Evolutionary conservation across 2,113 vertebrate genomes (phyloP).

Genomic region (Cranoglanis bouderius): DNA sequence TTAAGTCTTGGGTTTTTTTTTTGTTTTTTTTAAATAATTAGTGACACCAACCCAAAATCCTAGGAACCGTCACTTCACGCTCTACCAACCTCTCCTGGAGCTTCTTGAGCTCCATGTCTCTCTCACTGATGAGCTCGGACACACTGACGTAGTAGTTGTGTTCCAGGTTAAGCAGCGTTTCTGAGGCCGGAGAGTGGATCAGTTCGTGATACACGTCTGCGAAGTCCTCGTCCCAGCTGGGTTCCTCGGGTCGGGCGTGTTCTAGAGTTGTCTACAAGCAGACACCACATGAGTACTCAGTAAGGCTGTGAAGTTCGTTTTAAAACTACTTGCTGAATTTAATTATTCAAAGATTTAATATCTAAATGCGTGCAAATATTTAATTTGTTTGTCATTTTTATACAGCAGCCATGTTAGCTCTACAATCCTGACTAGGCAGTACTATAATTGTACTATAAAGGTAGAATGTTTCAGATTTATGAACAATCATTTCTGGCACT

Average conservation of each 20-base stretch:
- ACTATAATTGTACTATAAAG: too few species aligned
- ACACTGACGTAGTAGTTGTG: conserved; percentile 98
- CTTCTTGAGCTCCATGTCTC: conserved; percentile 96
- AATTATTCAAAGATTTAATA: not conserved
- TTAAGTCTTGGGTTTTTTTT: too few species aligned
- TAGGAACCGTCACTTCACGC: not conserved
- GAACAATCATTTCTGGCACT: too few species aligned
- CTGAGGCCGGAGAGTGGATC: conserved; percentile 97
- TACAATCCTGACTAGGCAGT: not conserved
- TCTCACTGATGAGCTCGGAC: conserved; percentile 94
- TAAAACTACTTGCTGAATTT: not conserved
- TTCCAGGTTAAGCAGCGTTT: conserved; percentile 93
- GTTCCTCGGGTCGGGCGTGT: conserved; percentile 88
- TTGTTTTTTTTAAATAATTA: not conserved
- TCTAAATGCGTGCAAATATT: not conserved
- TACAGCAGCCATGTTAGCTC: not conserved
- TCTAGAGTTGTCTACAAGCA: conserved; percentile 82
- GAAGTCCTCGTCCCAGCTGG: conserved; percentile 97
- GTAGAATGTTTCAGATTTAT: not conserved
- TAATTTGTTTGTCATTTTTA: not conserved
- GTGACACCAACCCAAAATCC: not conserved
- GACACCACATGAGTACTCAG: not conserved
- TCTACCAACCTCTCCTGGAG: conserved; percentile 85
- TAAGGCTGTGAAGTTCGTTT: not conserved
- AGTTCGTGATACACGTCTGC: conserved; percentile 94